Conservation (phyloP, 2,888 invertebrate species). For the Odontothrips loti region DNA sequence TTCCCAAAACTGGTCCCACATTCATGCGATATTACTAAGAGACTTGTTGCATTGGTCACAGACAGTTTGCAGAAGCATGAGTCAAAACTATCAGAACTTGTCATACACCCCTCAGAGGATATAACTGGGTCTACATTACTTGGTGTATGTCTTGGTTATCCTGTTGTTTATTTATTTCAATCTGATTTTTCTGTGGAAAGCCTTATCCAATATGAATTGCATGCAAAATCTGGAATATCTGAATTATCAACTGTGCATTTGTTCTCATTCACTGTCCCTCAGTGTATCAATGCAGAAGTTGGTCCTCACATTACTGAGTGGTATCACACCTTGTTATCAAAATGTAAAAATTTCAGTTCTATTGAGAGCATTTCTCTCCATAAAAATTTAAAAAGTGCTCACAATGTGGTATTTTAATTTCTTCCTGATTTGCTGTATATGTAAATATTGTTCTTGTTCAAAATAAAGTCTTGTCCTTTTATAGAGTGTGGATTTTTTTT, state of each 20-base stretch:
- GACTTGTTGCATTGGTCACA: not conserved
- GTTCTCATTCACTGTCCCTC: constrained; percentile 39
- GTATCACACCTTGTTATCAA: constrained; percentile 27
- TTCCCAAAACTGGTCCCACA: not conserved
- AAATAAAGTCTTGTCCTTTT: constrained; percentile 28
- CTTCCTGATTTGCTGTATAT: not conserved
- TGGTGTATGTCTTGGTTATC: constrained; percentile 44
- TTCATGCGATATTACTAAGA: not conserved
- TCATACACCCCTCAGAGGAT: constrained; percentile 26
- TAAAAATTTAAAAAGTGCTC: not conserved
- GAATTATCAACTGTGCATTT: constrained; percentile 33
- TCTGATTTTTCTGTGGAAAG: not conserved
- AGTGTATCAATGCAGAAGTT: constrained; percentile 18
- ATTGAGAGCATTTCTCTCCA: not conserved
- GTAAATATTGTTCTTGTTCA: not conserved
- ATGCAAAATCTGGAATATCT: not conserved
- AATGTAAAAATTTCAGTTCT: not conserved
- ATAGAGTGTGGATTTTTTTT: constrained; percentile 19
- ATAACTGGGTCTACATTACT: constrained; percentile 43
- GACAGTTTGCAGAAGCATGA: not conserved
- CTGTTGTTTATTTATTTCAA: constrained; percentile 43
- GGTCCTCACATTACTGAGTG: constrained; percentile 32
- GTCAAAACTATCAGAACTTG: not conserved
- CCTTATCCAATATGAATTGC: not conserved
- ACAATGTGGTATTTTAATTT: not conserved